Base-by-base conservation (phyloP, 2,113 vertebrate species). In the Halichoeres trimaculatus region DNA sequence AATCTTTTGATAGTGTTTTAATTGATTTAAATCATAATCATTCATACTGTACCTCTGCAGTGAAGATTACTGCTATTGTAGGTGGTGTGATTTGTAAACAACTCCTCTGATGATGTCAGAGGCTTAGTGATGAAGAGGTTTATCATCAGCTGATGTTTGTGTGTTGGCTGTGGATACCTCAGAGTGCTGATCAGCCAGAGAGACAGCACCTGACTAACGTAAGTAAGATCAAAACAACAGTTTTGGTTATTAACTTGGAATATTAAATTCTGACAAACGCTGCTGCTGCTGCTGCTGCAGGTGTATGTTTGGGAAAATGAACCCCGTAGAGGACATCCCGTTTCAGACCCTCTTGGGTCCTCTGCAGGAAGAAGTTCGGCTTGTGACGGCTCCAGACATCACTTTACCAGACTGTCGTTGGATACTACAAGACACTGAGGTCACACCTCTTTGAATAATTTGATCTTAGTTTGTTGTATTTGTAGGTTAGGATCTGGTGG, bases 371-470 rank as follows among this genome's bases (percentile, higher is more conserved):
- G 81, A 89, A 26, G 78, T 78, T 16, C 87, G 68, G 45, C 47
- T 67, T 0, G 58, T 85, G 48, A 82, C 70, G 0, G 83, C 78
- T 2, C 93, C 91, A 0, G 90, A 93, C 59, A 54, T 97, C 30
- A 80, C 85, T 5, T 3, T 95, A 11, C 93, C 93, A 0, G 90
- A 95, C 83, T 94, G 86, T 71, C 52, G 65, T 0, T 93, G 93
- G 79, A 93, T 95, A 78, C 89, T 98, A 53, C 79, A 85, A 72
- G 92, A 95, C 75, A 96, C 96, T 48, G 86, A 97, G 96, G 98
- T 99, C 75, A 93, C 87, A 74, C 93, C 62, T 0, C 10, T 3
- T 12, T 12, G 8, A 5, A 3, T n/a, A 20, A 6, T 30, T 45
- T 19, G 16, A 17, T 23, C 5, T 9, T 23, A 23, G 10, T 19